phyloP scores from a whole-genome alignment of 1,140 invertebrate genomes.

The Ceratina calcarata region DNA sequence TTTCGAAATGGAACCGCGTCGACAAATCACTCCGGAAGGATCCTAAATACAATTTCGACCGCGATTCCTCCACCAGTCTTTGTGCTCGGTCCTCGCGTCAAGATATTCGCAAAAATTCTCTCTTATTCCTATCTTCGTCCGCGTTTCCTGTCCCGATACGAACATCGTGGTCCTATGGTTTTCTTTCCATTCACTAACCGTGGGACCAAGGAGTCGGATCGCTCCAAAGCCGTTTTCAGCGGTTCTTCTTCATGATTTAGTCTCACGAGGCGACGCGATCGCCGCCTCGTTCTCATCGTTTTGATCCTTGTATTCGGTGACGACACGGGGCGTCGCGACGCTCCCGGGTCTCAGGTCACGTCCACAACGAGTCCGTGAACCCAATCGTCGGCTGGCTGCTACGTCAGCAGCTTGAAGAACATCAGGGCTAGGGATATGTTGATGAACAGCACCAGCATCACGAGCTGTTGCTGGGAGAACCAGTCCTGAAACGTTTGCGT shows the following conservation, averaged over 20 bases:
- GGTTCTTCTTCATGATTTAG: slow-evolving; percentile 40
- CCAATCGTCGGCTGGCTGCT: slow-evolving; percentile 79
- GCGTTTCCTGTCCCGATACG: slow-evolving; percentile 1
- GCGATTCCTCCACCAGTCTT: neutral
- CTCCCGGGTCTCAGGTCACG: slow-evolving; percentile 69
- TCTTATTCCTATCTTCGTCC: neutral
- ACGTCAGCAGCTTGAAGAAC: slow-evolving; percentile 98
- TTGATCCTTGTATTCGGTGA: slow-evolving; percentile 48
- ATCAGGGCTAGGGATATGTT: slow-evolving; percentile 98
- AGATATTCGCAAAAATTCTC: neutral
- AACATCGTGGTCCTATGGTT: slow-evolving; percentile 20
- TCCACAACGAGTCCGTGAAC: slow-evolving; percentile 73
- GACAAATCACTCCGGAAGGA: neutral
- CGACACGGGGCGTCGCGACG: slow-evolving; percentile 52
- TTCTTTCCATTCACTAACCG: slow-evolving; percentile 32
- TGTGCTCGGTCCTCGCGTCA: neutral
- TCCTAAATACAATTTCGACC: neutral
- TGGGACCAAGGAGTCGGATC: slow-evolving; percentile 53
- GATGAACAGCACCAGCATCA: slow-evolving; percentile 96
- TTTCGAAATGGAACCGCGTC: neutral
- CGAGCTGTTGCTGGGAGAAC: slow-evolving; percentile 97
- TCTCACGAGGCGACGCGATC: slow-evolving; percentile 16
- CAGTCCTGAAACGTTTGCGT: slow-evolving; percentile 90
- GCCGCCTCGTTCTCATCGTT: slow-evolving; percentile 12
- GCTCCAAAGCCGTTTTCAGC: slow-evolving; percentile 67